These are phyloP conservation scores for Metopolophium dirhodum DNA, from an alignment of 1,140 invertebrate genomes.

Conservation along the genomic window DNA sequence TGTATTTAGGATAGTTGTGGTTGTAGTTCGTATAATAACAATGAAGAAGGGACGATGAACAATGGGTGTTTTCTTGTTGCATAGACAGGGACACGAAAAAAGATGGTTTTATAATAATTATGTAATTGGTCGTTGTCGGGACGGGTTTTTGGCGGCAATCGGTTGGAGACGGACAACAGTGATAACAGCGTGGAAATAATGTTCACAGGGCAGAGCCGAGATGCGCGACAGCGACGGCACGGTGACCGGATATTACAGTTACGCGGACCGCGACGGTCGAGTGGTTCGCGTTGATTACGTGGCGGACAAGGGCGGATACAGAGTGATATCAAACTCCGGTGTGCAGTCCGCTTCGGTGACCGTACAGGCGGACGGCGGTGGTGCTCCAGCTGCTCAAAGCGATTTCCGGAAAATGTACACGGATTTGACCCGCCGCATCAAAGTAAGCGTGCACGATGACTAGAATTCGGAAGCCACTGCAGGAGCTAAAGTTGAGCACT, in stretches of 20 bases:
- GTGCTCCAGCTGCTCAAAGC: neutral
- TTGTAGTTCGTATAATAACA: too few relatives aligned
- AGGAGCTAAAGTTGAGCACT: too few relatives aligned
- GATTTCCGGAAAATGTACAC: conserved; percentile 12
- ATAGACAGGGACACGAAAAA: too few relatives aligned
- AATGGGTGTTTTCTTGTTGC: too few relatives aligned
- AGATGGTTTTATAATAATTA: too few relatives aligned
- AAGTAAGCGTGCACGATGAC: neutral
- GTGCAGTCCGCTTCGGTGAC: conserved; percentile 25
- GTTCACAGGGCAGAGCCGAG: conserved; percentile 34
- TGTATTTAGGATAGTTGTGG: too few relatives aligned
- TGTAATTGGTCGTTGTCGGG: too few relatives aligned
- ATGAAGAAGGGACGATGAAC: too few relatives aligned
- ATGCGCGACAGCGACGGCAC: conserved; percentile 38
- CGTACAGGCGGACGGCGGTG: neutral
- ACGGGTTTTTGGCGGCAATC: too few relatives aligned
- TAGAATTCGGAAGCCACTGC: neutral
- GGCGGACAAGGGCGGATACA: conserved; percentile 40
- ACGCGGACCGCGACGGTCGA: neutral
- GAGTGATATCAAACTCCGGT: neutral
- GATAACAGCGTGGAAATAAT: neutral
- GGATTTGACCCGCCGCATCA: neutral
- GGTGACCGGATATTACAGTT: conserved; percentile 51
- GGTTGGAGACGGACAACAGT: neutral
- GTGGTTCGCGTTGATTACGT: conserved; percentile 35